Conservation (phyloP, 2,888 invertebrate genomes). For the Ectobius pallidus region DNA sequence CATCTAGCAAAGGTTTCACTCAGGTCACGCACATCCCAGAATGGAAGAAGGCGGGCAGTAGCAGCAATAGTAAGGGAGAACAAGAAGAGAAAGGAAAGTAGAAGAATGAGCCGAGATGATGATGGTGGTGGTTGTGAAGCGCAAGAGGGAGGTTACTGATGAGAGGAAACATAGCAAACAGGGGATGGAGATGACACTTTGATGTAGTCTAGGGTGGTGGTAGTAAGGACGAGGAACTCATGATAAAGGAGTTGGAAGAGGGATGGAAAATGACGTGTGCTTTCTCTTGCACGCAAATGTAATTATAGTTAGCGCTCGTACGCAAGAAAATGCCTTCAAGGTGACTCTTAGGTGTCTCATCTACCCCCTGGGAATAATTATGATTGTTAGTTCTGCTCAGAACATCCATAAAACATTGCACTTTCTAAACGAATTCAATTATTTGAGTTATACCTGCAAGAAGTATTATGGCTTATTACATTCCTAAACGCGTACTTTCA, state of each 20-base stretch:
- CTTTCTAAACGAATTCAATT: no score
- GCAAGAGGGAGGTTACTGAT: neutral
- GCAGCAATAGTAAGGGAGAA: neutral
- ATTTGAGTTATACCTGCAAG: no score
- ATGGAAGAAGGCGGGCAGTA: neutral
- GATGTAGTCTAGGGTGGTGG: neutral
- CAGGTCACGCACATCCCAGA: no score
- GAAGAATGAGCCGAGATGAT: neutral
- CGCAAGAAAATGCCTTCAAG: neutral
- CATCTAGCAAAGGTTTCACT: no score
- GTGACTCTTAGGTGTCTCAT: neutral
- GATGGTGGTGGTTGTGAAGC: neutral
- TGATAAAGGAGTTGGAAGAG: neutral
- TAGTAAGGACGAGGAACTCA: neutral
- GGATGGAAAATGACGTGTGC: neutral
- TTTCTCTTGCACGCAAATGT: neutral
- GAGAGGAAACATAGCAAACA: neutral
- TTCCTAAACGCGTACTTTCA: no score
- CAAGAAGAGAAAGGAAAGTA: neutral
- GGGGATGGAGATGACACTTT: constrained; percentile 20
- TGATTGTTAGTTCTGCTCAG: neutral
- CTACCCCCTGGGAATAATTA: neutral
- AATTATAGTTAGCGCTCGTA: neutral
- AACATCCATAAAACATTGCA: no score
- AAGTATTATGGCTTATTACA: no score